These are phyloP conservation scores for Intellagama lesueurii DNA, from an alignment of 2,797 vertebrate species.

Conservation along the genomic window DNA sequence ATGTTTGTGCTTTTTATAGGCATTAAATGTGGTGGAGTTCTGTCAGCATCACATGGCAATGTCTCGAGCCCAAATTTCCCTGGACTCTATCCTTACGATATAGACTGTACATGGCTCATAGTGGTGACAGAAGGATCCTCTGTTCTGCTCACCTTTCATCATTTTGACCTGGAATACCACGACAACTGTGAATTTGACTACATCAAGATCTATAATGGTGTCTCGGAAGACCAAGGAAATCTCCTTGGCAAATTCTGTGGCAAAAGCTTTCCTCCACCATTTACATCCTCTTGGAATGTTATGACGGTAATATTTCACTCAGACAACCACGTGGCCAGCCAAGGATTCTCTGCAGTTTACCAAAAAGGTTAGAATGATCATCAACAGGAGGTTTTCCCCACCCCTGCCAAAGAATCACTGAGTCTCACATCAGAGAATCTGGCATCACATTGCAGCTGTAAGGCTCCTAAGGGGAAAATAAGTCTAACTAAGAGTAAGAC, in stretches of 20 bases:
- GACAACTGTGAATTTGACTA: slow-evolving; percentile 90
- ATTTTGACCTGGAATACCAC: slow-evolving; percentile 94
- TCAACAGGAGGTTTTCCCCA: fast-evolving
- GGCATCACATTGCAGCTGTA: neutral
- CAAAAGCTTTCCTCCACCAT: slow-evolving; percentile 85
- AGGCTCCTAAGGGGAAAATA: neutral
- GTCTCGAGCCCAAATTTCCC: slow-evolving; percentile 98
- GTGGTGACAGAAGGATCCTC: slow-evolving; percentile 96
- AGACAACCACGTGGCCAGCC: slow-evolving; percentile 92
- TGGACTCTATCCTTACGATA: slow-evolving; percentile 90
- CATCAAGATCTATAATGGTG: slow-evolving; percentile 95
- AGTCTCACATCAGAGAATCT: neutral
- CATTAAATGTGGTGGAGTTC: slow-evolving; percentile 96
- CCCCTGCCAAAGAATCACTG: fast-evolving
- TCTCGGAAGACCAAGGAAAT: slow-evolving; percentile 88
- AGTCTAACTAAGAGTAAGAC: neutral
- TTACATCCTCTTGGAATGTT: slow-evolving; percentile 96
- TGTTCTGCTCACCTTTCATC: slow-evolving; percentile 90
- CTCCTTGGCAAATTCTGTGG: slow-evolving; percentile 96
- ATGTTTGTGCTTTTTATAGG: slow-evolving; percentile 75
- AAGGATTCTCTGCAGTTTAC: slow-evolving; percentile 90
- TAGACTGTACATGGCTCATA: slow-evolving; percentile 92
- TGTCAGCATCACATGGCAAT: slow-evolving; percentile 90
- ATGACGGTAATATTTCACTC: slow-evolving; percentile 95
- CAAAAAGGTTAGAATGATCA: slow-evolving; percentile 85